These are phyloP conservation scores for Xenopus borealis DNA, from an alignment of 2,113 vertebrate species.

Conservation along the genomic window DNA sequence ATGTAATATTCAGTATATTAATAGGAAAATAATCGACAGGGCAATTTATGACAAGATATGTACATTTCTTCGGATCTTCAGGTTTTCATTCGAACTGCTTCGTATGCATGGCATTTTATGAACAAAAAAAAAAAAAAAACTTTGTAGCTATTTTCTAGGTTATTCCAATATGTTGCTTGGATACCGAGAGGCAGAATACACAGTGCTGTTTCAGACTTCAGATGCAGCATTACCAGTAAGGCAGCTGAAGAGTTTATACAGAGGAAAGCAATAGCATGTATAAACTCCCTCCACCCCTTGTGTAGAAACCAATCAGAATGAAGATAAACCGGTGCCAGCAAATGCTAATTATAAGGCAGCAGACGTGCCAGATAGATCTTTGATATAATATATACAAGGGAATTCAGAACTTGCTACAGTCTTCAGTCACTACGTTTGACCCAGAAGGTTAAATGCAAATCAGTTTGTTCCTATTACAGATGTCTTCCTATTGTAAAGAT, in stretches of 20 bases:
- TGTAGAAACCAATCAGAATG: slow-evolving; percentile 62
- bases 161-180: slow-evolving; percentile 13
- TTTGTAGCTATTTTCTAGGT: slow-evolving; percentile 18
- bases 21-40: not conserved
- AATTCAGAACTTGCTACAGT: no score
- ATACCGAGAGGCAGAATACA: slow-evolving; percentile 14
- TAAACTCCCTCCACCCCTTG: slow-evolving; percentile 56
- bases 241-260: slow-evolving; percentile 50
- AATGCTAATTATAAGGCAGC: slow-evolving; percentile 44
- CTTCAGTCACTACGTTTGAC: no score
- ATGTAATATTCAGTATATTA: not conserved
- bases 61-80: slow-evolving; percentile 14
- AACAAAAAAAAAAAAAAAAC: slow-evolving; percentile 22
- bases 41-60: slow-evolving; percentile 29
- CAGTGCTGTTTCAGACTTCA: slow-evolving; percentile 26
- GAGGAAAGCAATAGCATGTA: slow-evolving; percentile 46
- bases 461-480: no score
- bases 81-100: slow-evolving; percentile 37
- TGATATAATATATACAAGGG: not conserved
- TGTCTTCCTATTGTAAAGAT: no score
- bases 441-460: no score
- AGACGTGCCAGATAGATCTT: not conserved
- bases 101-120: slow-evolving; percentile 9
- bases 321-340: slow-evolving; percentile 22
- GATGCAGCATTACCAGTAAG: slow-evolving; percentile 31